Conservation (phyloP, 2,888 invertebrate genomes). For the Toxonevra muliebris region DNA sequence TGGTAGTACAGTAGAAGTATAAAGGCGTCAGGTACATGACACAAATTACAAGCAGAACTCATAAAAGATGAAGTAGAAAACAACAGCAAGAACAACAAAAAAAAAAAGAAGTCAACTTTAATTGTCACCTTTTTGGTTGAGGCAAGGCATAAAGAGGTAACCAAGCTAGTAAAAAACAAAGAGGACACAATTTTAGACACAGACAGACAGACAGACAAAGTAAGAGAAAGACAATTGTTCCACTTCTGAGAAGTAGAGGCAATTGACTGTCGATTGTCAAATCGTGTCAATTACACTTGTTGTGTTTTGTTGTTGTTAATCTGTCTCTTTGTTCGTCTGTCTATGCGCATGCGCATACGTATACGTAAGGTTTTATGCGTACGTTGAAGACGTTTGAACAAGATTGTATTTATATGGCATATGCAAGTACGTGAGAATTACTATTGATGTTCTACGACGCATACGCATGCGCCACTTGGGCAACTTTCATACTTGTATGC, state of each 20-base stretch:
- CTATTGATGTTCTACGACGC: too few species aligned
- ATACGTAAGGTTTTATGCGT: background rate
- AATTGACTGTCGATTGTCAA: constrained; percentile 8
- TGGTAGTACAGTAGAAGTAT: too few species aligned
- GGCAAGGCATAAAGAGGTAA: too few species aligned
- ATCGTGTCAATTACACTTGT: constrained; percentile 18
- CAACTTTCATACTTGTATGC: background rate
- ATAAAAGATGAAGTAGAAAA: too few species aligned
- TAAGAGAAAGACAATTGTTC: background rate
- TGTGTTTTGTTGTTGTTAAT: background rate
- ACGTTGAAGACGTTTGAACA: background rate
- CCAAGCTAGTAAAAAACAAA: background rate
- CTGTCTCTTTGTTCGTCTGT: background rate
- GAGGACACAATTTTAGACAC: background rate
- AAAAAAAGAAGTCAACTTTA: background rate
- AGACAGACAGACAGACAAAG: too few species aligned
- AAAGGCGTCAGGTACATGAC: too few species aligned
- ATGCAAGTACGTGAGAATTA: too few species aligned
- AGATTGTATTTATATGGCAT: too few species aligned
- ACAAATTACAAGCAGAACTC: too few species aligned
- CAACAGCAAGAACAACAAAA: too few species aligned
- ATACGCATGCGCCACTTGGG: constrained; percentile 13
- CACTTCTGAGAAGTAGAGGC: constrained; percentile 10
- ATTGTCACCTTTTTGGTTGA: background rate
- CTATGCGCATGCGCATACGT: background rate